phyloP scores from a whole-genome alignment of 2,888 invertebrate species.

The Hymenopus coronatus region DNA sequence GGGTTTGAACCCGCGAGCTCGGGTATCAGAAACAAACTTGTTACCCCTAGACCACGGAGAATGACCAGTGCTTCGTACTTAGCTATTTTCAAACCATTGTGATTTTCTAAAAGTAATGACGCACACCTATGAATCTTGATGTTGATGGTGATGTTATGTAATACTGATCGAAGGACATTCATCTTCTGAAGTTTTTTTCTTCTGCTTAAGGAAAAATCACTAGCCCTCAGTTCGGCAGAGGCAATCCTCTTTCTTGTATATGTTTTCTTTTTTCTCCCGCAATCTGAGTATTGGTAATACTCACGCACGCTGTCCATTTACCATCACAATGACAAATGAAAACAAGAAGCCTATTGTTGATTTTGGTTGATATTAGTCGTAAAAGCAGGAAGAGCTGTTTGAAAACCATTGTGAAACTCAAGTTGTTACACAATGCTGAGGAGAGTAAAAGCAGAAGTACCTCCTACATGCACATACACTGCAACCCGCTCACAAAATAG shows the following conservation, averaged over 20 bases:
- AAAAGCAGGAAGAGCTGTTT: not conserved
- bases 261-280: not conserved
- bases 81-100: too few relatives aligned
- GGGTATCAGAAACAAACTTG: too few relatives aligned
- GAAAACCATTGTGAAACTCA: not conserved
- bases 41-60: too few relatives aligned
- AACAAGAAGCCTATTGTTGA: not conserved
- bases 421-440: not conserved
- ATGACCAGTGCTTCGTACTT: too few relatives aligned
- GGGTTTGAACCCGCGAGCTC: too few relatives aligned
- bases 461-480: not conserved
- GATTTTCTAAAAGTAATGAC: too few relatives aligned
- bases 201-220: not conserved
- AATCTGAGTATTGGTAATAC: not conserved
- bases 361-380: slow-evolving; percentile 3
- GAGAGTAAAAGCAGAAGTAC: not conserved
- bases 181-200: not conserved
- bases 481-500: not conserved
- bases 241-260: not conserved
- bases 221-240: not conserved
- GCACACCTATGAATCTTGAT: too few relatives aligned
- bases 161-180: not conserved
- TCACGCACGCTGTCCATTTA: not conserved
- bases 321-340: slow-evolving; percentile 19
- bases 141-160: too few relatives aligned